A percentile compares a stretch with the other conserved stretches of the same genome.
phyloP scores from a whole-genome alignment of 1,140 invertebrate genomes.

The Theocolax elegans region DNA sequence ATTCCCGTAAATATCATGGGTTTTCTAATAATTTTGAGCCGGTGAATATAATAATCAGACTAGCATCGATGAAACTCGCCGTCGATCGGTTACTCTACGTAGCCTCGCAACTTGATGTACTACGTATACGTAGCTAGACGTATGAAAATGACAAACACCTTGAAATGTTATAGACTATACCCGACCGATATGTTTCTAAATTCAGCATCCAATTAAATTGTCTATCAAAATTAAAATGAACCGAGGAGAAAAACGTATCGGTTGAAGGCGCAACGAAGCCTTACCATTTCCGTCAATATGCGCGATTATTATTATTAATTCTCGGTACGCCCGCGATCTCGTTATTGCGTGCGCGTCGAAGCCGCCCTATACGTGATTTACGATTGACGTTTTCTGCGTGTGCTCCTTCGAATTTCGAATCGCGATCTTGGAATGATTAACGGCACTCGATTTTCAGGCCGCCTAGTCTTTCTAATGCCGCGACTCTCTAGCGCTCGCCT shows the following conservation, averaged over 20 bases:
- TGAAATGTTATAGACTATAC: too few species aligned
- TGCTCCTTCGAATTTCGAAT: neutral
- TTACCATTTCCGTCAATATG: neutral
- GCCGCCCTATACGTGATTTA: constrained; percentile 1
- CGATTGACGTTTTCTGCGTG: neutral
- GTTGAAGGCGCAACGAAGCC: too few species aligned
- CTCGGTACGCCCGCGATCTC: neutral
- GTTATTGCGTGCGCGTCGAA: constrained; percentile 14
- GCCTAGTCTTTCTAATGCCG: constrained; percentile 3
- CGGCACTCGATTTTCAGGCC: constrained; percentile 8
- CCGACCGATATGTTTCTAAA: too few species aligned
- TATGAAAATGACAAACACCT: too few species aligned
- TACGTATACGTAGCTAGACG: too few species aligned
- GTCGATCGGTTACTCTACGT: too few species aligned
- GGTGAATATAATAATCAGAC: too few species aligned
- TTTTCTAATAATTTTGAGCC: too few species aligned
- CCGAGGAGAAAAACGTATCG: neutral
- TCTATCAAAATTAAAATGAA: neutral
- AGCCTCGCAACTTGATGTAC: too few species aligned
- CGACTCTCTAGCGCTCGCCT: neutral
- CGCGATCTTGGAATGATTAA: constrained; percentile 30
- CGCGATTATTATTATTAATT: constrained; percentile 8
- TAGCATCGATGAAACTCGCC: too few species aligned
- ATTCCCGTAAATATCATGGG: too few species aligned
- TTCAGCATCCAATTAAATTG: constrained; percentile 13